Conservation (phyloP, 2,113 vertebrate species). For the Cinclus mexicanus region DNA sequence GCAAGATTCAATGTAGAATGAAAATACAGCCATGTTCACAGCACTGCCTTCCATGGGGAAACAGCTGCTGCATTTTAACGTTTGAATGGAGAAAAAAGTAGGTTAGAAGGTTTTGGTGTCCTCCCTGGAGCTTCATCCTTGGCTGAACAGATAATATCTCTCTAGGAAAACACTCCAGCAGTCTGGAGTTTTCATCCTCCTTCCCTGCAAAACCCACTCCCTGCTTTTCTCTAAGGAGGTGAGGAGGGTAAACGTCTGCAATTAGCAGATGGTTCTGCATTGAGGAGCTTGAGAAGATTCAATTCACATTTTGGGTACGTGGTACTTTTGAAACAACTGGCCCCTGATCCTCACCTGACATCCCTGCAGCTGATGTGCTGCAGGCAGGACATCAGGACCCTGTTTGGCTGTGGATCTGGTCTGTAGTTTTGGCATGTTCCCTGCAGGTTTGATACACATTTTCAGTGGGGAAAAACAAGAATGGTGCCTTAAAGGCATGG, state of each 20-base stretch:
- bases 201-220: not conserved
- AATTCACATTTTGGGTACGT: rapidly evolving
- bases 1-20: not conserved
- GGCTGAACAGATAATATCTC: not conserved
- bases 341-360: not conserved
- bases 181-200: not conserved
- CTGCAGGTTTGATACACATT: not conserved
- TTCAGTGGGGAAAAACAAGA: not conserved
- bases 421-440: not conserved
- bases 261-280: not conserved
- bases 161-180: not conserved
- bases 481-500: not conserved
- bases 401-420: not conserved
- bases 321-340: not conserved
- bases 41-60: not conserved
- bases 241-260: not conserved
- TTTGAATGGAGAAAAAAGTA: constrained; percentile 21
- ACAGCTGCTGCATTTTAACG: constrained; percentile 10
- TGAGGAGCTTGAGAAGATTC: not conserved
- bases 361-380: not conserved
- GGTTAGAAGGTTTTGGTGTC: constrained; percentile 41
- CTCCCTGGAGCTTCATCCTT: constrained; percentile 25
- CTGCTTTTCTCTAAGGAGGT: not conserved
- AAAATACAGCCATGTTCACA: not conserved
- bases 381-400: not conserved